These are phyloP conservation scores for Morelia viridis DNA, from an alignment of 2,797 vertebrate genomes.

Conservation along the genomic window DNA sequence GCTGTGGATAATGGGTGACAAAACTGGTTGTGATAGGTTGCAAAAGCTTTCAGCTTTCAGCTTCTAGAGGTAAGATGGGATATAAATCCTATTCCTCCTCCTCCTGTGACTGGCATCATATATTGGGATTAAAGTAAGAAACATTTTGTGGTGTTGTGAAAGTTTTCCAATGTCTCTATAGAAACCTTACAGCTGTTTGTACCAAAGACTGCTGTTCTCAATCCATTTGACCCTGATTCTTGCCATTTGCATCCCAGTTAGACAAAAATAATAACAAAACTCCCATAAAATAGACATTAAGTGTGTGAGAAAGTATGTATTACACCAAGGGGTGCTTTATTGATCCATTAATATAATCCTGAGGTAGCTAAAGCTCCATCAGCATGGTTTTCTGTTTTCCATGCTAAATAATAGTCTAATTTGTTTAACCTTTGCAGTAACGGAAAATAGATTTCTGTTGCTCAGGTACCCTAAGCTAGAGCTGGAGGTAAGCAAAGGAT, in stretches of 20 bases:
- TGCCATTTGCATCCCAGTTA: neutral
- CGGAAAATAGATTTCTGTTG: neutral
- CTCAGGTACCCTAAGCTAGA: neutral
- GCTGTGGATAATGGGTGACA: neutral
- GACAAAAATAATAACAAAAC: neutral
- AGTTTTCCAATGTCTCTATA: neutral
- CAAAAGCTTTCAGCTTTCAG: too few relatives aligned
- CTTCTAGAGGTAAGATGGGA: neutral
- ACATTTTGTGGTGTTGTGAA: neutral
- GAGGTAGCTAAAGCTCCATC: neutral
- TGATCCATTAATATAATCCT: constrained; percentile 4
- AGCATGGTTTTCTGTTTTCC: neutral
- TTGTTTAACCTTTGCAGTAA: neutral
- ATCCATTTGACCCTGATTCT: neutral
- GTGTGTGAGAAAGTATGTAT: neutral
- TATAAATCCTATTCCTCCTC: neutral
- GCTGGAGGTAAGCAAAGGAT: neutral
- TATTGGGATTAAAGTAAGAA: neutral
- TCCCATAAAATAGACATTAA: neutral
- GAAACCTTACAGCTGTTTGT: neutral
- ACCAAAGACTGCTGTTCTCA: neutral
- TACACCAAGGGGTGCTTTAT: neutral
- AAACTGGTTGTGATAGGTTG: neutral
- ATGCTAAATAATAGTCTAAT: neutral
- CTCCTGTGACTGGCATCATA: neutral